Evolutionary conservation across 2,113 vertebrate genomes (phyloP), one percentile per base, ranked within the genome.

Genomic region (Syrrhaptes paradoxus): DNA sequence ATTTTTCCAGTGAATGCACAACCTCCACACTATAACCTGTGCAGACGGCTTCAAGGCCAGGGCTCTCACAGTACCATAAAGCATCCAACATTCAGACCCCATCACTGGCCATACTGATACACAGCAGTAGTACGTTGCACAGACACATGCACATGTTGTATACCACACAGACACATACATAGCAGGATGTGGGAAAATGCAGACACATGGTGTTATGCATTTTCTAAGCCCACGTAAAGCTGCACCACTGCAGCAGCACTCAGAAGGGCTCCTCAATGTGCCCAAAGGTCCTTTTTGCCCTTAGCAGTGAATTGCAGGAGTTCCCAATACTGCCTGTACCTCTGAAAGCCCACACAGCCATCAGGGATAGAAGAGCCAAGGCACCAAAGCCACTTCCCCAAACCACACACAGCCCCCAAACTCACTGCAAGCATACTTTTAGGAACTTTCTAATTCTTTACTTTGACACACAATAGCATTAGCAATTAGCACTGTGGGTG

Each of bases 131-230:
- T 15, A 25, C 2, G 9, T 3, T 31, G 22, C 17, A 11, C 0
- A 29, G 36, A 61, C 1, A 2, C 43, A 59, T 3, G 24, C 3
- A 3, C 0, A 4, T 0, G 9, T 21, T 74, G 65, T 10, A 7
- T 5, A 10, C 41, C 3, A 21, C 2, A 46, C 1, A 54, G 52
- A 13, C 6, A 38, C 45, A 41, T 1, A 21, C 7, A 16, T 2
- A 71, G 68, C 32, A 62, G 28, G 57, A 26, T 7, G 7, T 0
- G 13, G 28, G 25, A 55, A 76, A 61, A 13, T 0, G 7, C 45
- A 48, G 43, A 26, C 29, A n/a, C 10, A 0, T 3, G 8, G 8
- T 14, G 32, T 36, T 72, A 46, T 1, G 3, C 8, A 4, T 89
- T 84, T 86, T 6, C 24, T 52, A 52, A 74, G 26, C 36, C 55